phyloP scores from a whole-genome alignment of 2,888 invertebrate species.

The Stenodera caucasica region DNA sequence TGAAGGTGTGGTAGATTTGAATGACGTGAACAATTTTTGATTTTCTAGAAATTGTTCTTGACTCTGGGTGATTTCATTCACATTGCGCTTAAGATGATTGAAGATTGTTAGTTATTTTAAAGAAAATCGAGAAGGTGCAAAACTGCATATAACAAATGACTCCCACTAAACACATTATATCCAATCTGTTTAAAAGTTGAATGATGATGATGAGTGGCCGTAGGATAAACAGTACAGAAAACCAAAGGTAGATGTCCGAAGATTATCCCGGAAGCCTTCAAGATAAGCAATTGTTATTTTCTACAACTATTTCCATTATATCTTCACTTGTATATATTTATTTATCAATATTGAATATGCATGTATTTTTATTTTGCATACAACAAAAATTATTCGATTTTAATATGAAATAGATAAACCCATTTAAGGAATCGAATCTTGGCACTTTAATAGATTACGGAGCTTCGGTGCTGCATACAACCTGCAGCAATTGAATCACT shows the following conservation, averaged over 20 bases:
- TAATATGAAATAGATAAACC: neutral
- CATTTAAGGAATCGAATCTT: neutral
- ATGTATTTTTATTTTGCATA: neutral
- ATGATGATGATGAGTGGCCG: constrained; percentile 6
- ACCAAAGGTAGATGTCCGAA: constrained; percentile 6
- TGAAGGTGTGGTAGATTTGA: neutral
- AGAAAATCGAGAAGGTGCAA: neutral
- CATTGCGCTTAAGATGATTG: neutral
- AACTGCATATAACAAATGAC: neutral
- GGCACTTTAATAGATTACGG: neutral
- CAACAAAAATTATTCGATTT: neutral
- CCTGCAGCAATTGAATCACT: neutral
- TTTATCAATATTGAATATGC: neutral
- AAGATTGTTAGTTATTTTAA: neutral
- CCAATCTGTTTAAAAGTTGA: neutral
- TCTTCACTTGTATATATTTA: neutral
- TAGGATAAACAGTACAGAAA: neutral
- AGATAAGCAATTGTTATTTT: neutral
- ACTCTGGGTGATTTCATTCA: neutral
- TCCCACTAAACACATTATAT: constrained; percentile 2
- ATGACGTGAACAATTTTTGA: neutral
- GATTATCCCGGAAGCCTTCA: constrained; percentile 4
- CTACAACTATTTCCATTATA: neutral
- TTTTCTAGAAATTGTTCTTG: neutral
- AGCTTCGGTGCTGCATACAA: neutral